Base-by-base conservation (phyloP, 2,797 vertebrate genomes). In the Botia kubotai region DNA sequence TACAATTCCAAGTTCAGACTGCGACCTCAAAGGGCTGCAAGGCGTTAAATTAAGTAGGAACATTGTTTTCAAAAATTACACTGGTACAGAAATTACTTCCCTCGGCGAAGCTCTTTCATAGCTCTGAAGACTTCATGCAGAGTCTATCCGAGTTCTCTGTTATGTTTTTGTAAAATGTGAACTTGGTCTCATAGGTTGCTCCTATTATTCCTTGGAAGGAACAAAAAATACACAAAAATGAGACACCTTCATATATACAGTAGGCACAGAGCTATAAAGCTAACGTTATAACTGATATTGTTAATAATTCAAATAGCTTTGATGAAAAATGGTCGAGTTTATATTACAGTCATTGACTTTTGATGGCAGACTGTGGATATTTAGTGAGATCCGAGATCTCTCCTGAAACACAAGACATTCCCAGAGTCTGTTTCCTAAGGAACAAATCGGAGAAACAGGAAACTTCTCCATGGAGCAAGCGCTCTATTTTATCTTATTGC, bases 21-120 rank as follows among this genome's bases (percentile, higher is more conserved):
- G 29, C 46, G 71, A 84, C 70, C 66, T 77, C 69, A 71, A 65
- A 33, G 23, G 29, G 73, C 74, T 69, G 62, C 62, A 62, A 58
- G 5, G 19, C 21, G 17, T 69, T 68, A 81, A 62, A 74, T 55
- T 63, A 55, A 16, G 39, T 29, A 50, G 14, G 26, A 62, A 76
- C 5, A 55, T 23, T 52, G 29, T 80, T 72, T 69, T 23, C 2
- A 71, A 53, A 55, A 72, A 55, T 17, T 39, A 11, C 63, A 19
- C 17, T 39, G 33, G 17, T 66, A 17, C 60, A 29, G 60, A 29
- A 63, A 63, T 2, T 2, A 7, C 14, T 16, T 63, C 14, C 5
- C 14, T 7, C 2, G 3, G 14, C 3, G 10, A 63, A 14, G 14
- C 14, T 33, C 12, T 33, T 29, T 62, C 58, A 63, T 2, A 63